These are phyloP conservation scores for Vombatus ursinus DNA, from an alignment of 2,113 vertebrate genomes.

Conservation along the genomic window DNA sequence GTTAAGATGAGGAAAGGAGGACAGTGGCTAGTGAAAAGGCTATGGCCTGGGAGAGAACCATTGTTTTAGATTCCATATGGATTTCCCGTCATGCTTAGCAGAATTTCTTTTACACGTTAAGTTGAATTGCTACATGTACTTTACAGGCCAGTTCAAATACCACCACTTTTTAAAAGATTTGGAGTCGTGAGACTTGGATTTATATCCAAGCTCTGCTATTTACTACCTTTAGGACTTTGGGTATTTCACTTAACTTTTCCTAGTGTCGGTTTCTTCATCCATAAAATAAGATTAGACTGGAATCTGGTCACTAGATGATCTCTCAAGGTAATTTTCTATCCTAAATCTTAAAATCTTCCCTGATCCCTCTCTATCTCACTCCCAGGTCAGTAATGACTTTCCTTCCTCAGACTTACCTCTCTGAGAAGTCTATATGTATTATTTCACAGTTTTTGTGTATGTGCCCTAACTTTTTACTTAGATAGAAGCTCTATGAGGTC, in stretches of 20 bases:
- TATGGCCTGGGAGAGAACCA: background rate
- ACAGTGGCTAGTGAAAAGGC: background rate
- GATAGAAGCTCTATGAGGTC: too few species aligned
- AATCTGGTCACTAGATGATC: background rate
- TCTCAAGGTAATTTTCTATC: background rate
- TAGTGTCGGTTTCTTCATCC: background rate
- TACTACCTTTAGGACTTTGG: background rate
- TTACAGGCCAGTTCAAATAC: background rate
- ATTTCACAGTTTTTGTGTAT: background rate
- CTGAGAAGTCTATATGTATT: background rate
- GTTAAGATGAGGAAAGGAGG: background rate
- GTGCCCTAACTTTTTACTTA: background rate
- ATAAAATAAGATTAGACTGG: background rate
- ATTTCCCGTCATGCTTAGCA: background rate
- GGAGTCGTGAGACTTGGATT: background rate
- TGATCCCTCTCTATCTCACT: background rate
- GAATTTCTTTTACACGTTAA: background rate
- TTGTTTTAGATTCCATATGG: background rate
- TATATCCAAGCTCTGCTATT: background rate
- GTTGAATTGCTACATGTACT: background rate
- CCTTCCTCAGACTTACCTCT: background rate
- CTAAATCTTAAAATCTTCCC: background rate
- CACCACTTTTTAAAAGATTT: background rate
- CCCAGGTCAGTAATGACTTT: background rate
- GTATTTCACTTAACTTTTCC: background rate